Conservation (phyloP, 2,888 invertebrate genomes). For the Acrobasis consociella region DNA sequence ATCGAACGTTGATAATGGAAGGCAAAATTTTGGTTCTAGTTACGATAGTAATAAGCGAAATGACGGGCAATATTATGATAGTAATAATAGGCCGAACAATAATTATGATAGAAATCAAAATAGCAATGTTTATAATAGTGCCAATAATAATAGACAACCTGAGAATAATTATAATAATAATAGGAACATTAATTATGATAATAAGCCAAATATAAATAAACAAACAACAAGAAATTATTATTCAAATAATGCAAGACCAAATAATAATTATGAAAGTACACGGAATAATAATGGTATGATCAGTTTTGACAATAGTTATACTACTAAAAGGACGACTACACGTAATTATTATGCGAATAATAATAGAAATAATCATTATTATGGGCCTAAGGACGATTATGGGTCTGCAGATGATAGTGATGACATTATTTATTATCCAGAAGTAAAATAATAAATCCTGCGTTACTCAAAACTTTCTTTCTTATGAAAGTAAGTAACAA, state of each 20-base stretch:
- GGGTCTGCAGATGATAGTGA: slow-evolving; percentile 8
- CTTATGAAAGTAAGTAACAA: too few species aligned
- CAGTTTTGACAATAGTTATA: slow-evolving; percentile 5
- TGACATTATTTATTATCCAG: slow-evolving; percentile 19
- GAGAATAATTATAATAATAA: slow-evolving; percentile 13
- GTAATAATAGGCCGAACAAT: slow-evolving; percentile 13
- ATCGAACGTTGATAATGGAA: not conserved
- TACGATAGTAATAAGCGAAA: not conserved
- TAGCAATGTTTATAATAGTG: not conserved
- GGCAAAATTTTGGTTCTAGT: not conserved
- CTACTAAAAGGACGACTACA: slow-evolving; percentile 3
- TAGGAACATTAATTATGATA: too few species aligned
- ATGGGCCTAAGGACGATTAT: slow-evolving; percentile 14
- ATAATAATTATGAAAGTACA: slow-evolving; percentile 13
- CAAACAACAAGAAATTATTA: not conserved
- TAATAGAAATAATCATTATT: slow-evolving; percentile 18
- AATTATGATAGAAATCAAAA: slow-evolving; percentile 5
- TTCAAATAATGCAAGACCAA: slow-evolving; percentile 4
- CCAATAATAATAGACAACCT: slow-evolving; percentile 8
- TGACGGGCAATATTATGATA: slow-evolving; percentile 1
- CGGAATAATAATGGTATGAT: slow-evolving; percentile 11
- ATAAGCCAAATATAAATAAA: not conserved
- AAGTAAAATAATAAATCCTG: not conserved
- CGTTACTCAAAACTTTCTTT: too few species aligned
- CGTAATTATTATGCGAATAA: slow-evolving; percentile 9